Base-by-base conservation (phyloP, 1,140 invertebrate genomes). In the Diachasma alloeum region DNA sequence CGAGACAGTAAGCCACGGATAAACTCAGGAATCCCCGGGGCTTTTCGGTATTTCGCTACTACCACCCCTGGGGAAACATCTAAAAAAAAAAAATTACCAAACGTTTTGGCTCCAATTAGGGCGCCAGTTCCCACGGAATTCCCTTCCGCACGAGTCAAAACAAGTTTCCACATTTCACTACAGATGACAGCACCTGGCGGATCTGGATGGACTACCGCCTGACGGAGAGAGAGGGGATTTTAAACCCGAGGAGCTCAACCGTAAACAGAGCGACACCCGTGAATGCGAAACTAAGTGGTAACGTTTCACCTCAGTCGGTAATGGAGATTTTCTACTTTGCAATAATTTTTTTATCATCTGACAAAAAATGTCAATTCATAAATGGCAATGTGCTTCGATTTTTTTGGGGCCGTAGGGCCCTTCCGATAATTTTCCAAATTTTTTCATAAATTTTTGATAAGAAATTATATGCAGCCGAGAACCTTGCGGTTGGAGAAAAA, bases 151-250 rank as follows among this genome's bases (percentile, higher is more conserved):
- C 19, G 59, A 26, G 59, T 37, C 17, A 9, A 31, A 68, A 37
- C n/a, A n/a, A 26, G 71, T 78, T 26, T 26, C 31, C 36, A 0
- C 5, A 9, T 8, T 22, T 8, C 4, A 80, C 80, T 68, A 37
- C 53, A 84, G 87, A 80, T 85, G 85, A 87, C 86, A 84, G 87
- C 84, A 87, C 44, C 80, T 83, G 82, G 82, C 79, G 86, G 86
- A 83, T 83, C 53, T 0, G 8, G 15, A 10, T 19, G 8, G 10
- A 36, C 17, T 24, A 22, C 67, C 69, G 59, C 71, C 39, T 53
- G 48, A 66, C 6, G 13, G 19, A 48, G 8, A 68, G n/a, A 53
- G 26, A 69, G 31, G 42, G 39, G 44, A 63, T 59, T 68, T 53
- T 31, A 46, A 48, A 15, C n/a, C 24, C 42, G 68, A 22, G 31